These are phyloP conservation scores for Ceratothoa steindachneri DNA, from an alignment of 2,888 invertebrate species.

Conservation along the genomic window DNA sequence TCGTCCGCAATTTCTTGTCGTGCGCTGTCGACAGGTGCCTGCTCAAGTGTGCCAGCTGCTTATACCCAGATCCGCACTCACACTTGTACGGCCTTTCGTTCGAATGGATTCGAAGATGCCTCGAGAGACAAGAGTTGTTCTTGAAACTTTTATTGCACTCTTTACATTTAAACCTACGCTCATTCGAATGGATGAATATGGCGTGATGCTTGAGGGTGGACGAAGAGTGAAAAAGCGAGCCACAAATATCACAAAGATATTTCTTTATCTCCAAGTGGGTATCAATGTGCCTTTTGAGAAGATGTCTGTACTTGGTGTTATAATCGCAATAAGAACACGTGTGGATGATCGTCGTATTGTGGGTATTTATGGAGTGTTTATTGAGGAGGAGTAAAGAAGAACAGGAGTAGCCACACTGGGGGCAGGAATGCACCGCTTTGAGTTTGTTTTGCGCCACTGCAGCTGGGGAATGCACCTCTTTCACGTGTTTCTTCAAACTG, in stretches of 20 bases:
- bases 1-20: constrained; percentile 27
- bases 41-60: constrained; percentile 31
- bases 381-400: constrained; percentile 23
- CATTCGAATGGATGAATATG: constrained; percentile 53
- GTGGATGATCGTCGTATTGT: constrained; percentile 50
- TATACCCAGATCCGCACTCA: constrained; percentile 35
- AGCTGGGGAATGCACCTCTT: not conserved
- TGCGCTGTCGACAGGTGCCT: constrained; percentile 33
- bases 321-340: constrained; percentile 53
- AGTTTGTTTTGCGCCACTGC: not conserved
- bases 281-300: constrained; percentile 52
- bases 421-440: constrained; percentile 17
- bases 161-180: constrained; percentile 50
- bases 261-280: constrained; percentile 52
- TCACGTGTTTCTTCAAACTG: constrained; percentile 34
- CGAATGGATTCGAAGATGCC: constrained; percentile 31
- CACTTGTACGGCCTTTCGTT: constrained; percentile 36
- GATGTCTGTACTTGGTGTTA: constrained; percentile 51
- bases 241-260: constrained; percentile 54
- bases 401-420: constrained; percentile 23
- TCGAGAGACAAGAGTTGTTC: constrained; percentile 32
- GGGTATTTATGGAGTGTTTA: constrained; percentile 37
- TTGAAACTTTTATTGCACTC: constrained; percentile 50
- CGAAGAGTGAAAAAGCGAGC: constrained; percentile 53
- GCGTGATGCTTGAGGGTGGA: constrained; percentile 53